Evolutionary conservation across 2,797 vertebrate genomes (phyloP).

Genomic region (Bucorvus abyssinicus): DNA sequence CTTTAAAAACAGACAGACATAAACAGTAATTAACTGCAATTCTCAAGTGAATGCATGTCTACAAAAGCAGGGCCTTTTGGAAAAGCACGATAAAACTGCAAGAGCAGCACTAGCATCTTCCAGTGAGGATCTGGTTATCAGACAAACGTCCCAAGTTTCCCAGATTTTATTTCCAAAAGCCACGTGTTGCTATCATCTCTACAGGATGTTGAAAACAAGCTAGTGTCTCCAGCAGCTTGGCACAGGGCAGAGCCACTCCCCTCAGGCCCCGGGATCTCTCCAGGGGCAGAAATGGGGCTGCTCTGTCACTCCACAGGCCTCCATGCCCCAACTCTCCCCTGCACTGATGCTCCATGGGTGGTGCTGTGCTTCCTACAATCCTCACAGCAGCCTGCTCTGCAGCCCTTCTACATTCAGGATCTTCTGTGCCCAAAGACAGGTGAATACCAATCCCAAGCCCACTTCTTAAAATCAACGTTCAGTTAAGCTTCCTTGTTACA

Average conservation of each 20-base stretch:
- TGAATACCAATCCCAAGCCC: not conserved
- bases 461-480: not conserved
- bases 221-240: not conserved
- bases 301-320: not conserved
- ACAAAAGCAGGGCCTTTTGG: not conserved
- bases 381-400: not conserved
- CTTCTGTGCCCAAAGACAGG: not conserved
- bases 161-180: not conserved
- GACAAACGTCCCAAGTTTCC: not conserved
- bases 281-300: not conserved
- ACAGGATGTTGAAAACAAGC: not conserved
- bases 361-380: not conserved
- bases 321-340: not conserved
- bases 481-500: not conserved
- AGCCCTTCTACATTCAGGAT: not conserved
- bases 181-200: not conserved
- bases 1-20: slow-evolving; percentile 17
- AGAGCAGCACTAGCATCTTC: not conserved
- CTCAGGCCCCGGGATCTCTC: not conserved
- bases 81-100: not conserved
- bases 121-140: not conserved
- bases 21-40: slow-evolving; percentile 46
- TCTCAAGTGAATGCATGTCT: slow-evolving; percentile 28
- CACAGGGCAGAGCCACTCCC: not conserved
- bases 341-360: not conserved